A percentile compares a stretch with the other conserved stretches of the same genome.
These are phyloP conservation scores for Pomatorhinus ruficollis DNA, from an alignment of 2,113 vertebrate species.

Conservation along the genomic window DNA sequence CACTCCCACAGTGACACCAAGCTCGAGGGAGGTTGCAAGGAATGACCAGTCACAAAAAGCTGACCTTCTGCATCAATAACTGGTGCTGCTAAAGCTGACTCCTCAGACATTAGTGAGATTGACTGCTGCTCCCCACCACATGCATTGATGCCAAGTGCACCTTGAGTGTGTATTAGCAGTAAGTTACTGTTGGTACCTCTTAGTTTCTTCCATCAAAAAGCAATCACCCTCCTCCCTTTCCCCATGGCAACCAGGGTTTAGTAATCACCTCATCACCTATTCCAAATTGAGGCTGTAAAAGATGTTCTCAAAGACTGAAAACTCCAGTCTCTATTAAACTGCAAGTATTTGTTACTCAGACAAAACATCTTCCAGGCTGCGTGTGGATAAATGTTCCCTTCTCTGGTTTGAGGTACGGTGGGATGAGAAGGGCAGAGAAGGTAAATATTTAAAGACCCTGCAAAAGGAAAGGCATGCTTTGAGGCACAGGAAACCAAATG, in stretches of 20 bases:
- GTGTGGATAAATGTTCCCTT: background rate
- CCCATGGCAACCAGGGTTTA: slow-evolving; percentile 52
- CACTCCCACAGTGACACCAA: background rate
- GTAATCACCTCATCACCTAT: slow-evolving; percentile 49
- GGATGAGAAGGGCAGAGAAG: background rate
- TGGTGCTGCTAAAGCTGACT: background rate
- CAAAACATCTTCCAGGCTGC: background rate
- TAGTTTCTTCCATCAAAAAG: slow-evolving; percentile 49
- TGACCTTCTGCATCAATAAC: slow-evolving; percentile 30
- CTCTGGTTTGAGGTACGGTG: background rate
- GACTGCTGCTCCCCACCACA: slow-evolving; percentile 4
- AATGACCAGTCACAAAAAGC: background rate
- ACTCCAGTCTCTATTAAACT: background rate
- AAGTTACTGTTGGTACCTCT: slow-evolving; percentile 38
- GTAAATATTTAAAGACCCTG: slow-evolving; percentile 50
- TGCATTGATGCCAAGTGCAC: background rate
- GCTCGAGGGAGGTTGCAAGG: background rate
- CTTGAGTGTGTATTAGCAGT: background rate
- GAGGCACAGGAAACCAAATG: background rate
- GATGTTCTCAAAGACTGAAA: background rate
- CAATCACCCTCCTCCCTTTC: slow-evolving; percentile 47
- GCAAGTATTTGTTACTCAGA: slow-evolving; percentile 24
- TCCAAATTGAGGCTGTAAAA: slow-evolving; percentile 25
- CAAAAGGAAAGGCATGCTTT: background rate
- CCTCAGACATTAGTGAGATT: background rate